Percentiles rank a stretch among this genome's conserved stretches.
These are phyloP conservation scores for Ahaetulla prasina DNA, from an alignment of 2,113 vertebrate genomes.

Conservation along the genomic window DNA sequence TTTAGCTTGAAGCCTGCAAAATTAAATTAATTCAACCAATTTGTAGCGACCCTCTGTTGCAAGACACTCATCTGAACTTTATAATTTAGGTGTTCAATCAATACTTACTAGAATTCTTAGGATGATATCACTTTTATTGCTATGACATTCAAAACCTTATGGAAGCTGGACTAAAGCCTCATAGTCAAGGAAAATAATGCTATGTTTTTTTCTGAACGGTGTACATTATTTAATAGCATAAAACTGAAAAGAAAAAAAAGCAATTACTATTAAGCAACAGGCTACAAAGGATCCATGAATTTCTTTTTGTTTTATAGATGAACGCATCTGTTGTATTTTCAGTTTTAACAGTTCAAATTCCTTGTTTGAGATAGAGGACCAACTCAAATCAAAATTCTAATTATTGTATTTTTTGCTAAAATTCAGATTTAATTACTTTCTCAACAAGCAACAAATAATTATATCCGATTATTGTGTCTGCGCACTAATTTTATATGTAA, in stretches of 20 bases:
- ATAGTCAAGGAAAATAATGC: background rate
- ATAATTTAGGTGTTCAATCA: background rate
- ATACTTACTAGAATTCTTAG: background rate
- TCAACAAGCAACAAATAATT: background rate
- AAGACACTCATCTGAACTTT: background rate
- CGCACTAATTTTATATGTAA: background rate
- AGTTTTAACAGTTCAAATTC: background rate
- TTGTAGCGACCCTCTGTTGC: background rate
- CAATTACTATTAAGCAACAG: accelerated
- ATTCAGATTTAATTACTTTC: background rate
- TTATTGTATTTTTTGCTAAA: background rate
- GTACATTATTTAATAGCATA: background rate
- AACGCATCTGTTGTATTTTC: background rate
- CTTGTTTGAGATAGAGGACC: background rate
- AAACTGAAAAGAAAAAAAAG: background rate
- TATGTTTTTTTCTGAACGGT: background rate
- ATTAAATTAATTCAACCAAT: constrained; percentile 12
- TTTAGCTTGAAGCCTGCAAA: constrained; percentile 6
- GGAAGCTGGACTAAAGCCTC: background rate
- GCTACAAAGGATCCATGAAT: background rate
- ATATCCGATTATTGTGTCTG: background rate
- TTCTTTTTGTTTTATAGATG: background rate
- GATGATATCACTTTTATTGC: background rate
- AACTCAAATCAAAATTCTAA: background rate
- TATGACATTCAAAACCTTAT: background rate